Conservation (phyloP, 2,888 invertebrate species). For the Troides oblongomaculatus region DNA sequence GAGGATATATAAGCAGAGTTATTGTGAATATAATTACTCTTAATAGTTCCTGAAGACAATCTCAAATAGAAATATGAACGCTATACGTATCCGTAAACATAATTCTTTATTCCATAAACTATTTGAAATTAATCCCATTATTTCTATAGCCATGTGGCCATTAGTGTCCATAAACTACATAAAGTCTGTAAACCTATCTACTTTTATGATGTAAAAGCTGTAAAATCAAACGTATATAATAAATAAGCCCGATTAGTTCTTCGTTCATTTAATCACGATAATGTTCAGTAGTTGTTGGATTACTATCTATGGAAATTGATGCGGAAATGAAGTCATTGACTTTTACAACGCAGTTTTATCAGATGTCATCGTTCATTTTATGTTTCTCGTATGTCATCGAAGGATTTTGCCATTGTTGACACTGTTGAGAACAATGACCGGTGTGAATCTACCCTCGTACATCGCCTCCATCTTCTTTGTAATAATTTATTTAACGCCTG, state of each 20-base stretch:
- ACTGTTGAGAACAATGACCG: slow-evolving; percentile 11
- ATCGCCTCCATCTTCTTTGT: not conserved
- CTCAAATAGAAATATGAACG: slow-evolving; percentile 2
- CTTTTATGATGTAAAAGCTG: too few species aligned
- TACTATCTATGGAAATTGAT: not conserved
- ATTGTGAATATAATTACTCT: slow-evolving; percentile 23
- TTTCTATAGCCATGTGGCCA: slow-evolving; percentile 6
- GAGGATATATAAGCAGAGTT: slow-evolving; percentile 7
- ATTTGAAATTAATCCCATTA: slow-evolving; percentile 9
- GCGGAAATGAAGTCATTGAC: slow-evolving; percentile 15
- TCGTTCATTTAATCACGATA: slow-evolving; percentile 6
- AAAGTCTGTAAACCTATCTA: not conserved
- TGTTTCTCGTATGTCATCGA: slow-evolving; percentile 15
- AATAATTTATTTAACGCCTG: not conserved
- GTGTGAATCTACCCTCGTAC: not conserved
- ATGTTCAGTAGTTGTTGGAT: not conserved
- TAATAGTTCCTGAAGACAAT: slow-evolving; percentile 11
- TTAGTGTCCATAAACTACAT: slow-evolving; percentile 10
- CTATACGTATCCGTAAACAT: slow-evolving; percentile 14
- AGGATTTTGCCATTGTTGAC: slow-evolving; percentile 17
- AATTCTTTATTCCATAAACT: slow-evolving; percentile 14
- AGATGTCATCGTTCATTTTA: slow-evolving; percentile 17
- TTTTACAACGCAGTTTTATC: slow-evolving; percentile 12
- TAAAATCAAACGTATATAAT: too few species aligned
- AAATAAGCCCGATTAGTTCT: not conserved